These are phyloP conservation scores for Sphaerophoria taeniata DNA, from an alignment of 2,888 invertebrate species.

Conservation along the genomic window DNA sequence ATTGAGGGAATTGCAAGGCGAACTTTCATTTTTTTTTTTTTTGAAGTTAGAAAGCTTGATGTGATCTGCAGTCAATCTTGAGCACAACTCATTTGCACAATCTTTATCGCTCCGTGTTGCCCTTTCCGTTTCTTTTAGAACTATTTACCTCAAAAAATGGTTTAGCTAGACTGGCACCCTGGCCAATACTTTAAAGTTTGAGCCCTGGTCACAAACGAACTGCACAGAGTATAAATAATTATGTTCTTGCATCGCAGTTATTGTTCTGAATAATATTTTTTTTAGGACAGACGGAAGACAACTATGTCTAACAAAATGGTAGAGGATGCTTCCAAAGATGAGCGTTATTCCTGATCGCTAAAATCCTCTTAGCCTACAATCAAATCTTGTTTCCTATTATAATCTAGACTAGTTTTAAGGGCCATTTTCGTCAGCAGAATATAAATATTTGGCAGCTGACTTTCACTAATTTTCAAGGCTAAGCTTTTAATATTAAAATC, in stretches of 20 bases:
- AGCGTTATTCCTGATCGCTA: not conserved
- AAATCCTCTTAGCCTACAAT: not conserved
- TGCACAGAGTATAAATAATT: not conserved
- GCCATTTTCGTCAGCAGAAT: not conserved
- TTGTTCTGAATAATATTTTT: not conserved
- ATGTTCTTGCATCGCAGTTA: not conserved
- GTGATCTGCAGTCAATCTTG: not conserved
- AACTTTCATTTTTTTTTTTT: not conserved
- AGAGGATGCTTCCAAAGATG: not conserved
- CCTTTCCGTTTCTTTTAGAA: not conserved
- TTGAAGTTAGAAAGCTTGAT: not conserved
- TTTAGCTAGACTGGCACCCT: not conserved
- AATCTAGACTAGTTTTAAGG: constrained; percentile 33
- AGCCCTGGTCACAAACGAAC: not conserved
- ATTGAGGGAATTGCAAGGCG: not conserved
- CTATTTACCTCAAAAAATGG: not conserved
- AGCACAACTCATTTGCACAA: not conserved
- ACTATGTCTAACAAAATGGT: not conserved
- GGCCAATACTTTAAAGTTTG: not conserved
- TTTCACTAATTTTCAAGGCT: not conserved
- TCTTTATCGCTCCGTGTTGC: not conserved
- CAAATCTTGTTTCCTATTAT: not conserved
- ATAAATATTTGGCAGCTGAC: not conserved
- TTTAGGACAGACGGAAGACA: not conserved
- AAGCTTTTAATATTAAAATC: not conserved